These are phyloP conservation scores for Falco berigora DNA, from an alignment of 2,797 vertebrate species.

Conservation along the genomic window DNA sequence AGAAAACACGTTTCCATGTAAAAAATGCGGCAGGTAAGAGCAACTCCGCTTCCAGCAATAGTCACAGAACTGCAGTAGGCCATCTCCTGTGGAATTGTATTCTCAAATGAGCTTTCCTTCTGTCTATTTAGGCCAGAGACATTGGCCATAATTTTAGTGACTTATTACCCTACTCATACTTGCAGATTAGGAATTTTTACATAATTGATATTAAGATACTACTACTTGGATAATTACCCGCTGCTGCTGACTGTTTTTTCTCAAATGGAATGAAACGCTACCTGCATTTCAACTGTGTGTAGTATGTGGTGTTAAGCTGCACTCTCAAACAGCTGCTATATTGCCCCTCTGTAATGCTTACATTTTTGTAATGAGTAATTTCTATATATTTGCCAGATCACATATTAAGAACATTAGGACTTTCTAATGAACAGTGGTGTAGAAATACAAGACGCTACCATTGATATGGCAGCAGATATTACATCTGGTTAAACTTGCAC, in stretches of 20 bases:
- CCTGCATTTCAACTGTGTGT: neutral
- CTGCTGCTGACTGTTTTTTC: neutral
- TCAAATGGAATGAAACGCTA: neutral
- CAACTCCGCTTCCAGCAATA: neutral
- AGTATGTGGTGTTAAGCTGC: neutral
- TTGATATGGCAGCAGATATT: neutral
- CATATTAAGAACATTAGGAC: neutral
- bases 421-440: neutral
- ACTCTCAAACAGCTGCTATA: neutral
- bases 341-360: neutral
- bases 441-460: neutral
- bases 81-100: neutral
- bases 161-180: neutral
- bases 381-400: neutral
- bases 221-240: neutral
- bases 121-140: neutral
- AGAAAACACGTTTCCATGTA: slow-evolving; percentile 96
- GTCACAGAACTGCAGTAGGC: neutral
- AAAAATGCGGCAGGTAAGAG: slow-evolving; percentile 96
- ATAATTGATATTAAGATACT: neutral
- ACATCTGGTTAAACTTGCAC: neutral
- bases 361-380: neutral
- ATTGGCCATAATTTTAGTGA: neutral
- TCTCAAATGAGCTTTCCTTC: neutral
- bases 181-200: neutral